A percentile compares a stretch with the other conserved stretches of the same genome.
Conservation (phyloP, 2,797 vertebrate species). For the Syncerus caffer region DNA sequence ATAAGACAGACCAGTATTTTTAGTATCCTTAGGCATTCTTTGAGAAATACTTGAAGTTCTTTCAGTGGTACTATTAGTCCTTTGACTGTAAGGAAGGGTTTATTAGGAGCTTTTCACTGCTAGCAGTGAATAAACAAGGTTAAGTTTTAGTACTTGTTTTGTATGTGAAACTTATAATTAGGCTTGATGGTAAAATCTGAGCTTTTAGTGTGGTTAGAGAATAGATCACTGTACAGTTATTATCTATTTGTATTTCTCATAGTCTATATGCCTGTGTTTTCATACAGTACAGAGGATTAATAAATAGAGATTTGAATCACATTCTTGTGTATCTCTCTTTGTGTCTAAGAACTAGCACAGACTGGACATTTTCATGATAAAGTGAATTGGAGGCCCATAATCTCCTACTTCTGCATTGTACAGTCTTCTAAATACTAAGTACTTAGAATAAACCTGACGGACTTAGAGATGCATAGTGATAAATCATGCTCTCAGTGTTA, state of each 20-base stretch:
- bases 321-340: background rate
- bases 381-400: background rate
- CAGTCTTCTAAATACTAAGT: background rate
- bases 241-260: background rate
- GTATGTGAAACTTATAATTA: background rate
- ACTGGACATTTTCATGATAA: background rate
- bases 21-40: background rate
- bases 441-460: background rate
- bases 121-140: background rate
- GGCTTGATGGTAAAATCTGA: background rate
- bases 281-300: background rate
- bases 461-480: background rate
- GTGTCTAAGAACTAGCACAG: background rate
- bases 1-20: background rate
- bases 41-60: conserved; percentile 21
- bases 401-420: background rate
- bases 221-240: background rate
- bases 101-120: conserved; percentile 13
- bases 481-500: background rate
- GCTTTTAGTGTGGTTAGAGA: background rate
- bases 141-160: conserved; percentile 13
- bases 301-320: background rate
- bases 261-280: background rate
- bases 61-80: background rate
- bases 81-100: background rate